These are phyloP conservation scores for Nyleta sp. DNA, from an alignment of 2,888 invertebrate species.

Conservation along the genomic window DNA sequence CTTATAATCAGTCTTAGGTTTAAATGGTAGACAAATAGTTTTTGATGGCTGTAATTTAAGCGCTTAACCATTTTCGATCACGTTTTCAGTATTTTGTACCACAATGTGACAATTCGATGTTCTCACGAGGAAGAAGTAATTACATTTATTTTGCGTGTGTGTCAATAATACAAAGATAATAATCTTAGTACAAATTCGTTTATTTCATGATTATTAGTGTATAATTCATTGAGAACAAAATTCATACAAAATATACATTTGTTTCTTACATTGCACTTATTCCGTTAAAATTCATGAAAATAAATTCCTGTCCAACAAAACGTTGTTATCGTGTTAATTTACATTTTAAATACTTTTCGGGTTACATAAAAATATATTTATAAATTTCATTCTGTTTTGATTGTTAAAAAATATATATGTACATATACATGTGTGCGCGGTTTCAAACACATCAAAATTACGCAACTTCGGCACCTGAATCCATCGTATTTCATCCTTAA, in stretches of 20 bases:
- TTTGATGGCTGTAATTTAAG: no score
- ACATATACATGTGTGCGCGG: constrained; percentile 10
- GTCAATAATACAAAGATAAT: constrained; percentile 23
- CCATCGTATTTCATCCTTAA: not conserved
- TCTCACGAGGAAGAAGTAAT: no score
- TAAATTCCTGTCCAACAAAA: constrained; percentile 10
- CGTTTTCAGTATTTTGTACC: no score
- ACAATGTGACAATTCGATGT: no score
- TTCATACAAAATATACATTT: constrained; percentile 61
- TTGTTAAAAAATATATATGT: constrained; percentile 34
- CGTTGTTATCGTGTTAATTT: constrained; percentile 25
- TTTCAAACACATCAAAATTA: constrained; percentile 20
- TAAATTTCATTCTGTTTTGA: not conserved
- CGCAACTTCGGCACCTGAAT: constrained; percentile 4
- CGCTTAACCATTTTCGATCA: no score
- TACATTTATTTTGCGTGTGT: constrained; percentile 28
- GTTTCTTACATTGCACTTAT: constrained; percentile 54
- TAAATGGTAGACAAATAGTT: no score
- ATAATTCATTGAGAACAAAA: constrained; percentile 31
- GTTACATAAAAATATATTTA: constrained; percentile 29
- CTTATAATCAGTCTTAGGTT: no score
- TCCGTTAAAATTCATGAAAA: constrained; percentile 19
- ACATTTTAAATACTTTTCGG: constrained; percentile 24
- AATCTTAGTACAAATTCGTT: constrained; percentile 46
- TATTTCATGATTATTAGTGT: constrained; percentile 46